Evolutionary conservation across 2,797 vertebrate genomes (phyloP).

Genomic region (Syngnathus rostellatus): DNA sequence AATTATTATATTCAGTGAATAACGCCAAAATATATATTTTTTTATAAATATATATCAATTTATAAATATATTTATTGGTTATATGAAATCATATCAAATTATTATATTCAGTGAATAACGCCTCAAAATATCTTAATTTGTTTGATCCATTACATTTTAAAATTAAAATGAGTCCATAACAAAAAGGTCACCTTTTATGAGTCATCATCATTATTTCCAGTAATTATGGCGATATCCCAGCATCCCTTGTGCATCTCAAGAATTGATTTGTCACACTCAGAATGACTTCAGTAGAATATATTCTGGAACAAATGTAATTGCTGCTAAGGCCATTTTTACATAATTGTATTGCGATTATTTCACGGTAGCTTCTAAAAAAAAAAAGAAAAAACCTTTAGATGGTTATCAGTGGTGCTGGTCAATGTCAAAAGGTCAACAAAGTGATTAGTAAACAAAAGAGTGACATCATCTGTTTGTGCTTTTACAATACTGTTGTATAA

Average conservation of each 20-base stretch:
- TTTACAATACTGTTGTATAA: neutral
- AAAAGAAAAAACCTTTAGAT: neutral
- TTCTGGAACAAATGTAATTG: constrained; percentile 21
- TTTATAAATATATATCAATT: neutral
- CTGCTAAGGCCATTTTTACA: constrained; percentile 6
- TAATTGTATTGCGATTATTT: no score
- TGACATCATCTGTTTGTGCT: neutral
- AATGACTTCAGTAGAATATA: constrained; percentile 34
- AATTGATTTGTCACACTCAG: constrained; percentile 55
- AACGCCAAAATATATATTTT: constrained; percentile 15
- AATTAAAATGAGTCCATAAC: constrained; percentile 41
- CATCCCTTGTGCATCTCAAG: constrained; percentile 32
- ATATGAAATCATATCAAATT: constrained; percentile 29
- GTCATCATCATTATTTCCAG: constrained; percentile 64
- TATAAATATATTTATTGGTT: neutral
- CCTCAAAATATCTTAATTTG: constrained; percentile 18
- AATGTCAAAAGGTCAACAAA: neutral
- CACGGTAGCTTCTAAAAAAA: neutral
- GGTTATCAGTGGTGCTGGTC: neutral
- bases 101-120: constrained; percentile 44
- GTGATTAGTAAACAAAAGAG: neutral
- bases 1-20: constrained; percentile 49
- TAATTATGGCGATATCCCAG: constrained; percentile 62
- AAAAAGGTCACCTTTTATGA: constrained; percentile 68
- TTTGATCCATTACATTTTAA: constrained; percentile 22